A percentile compares a stretch with the other conserved stretches of the same genome.
These are phyloP conservation scores for Poecilobothrus nobilitatus DNA, from an alignment of 2,888 invertebrate genomes.

Conservation along the genomic window DNA sequence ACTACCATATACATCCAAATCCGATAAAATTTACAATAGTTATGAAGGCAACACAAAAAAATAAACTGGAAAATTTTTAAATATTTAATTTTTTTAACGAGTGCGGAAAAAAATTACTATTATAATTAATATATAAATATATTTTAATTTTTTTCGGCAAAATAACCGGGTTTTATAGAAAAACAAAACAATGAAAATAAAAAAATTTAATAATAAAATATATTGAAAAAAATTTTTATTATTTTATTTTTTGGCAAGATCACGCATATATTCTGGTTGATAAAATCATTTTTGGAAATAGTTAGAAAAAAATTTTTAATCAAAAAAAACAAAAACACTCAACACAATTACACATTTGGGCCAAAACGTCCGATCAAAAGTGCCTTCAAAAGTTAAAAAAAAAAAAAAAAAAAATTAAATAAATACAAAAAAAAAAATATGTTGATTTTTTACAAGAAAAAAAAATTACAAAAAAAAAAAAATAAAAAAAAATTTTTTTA, in stretches of 20 bases:
- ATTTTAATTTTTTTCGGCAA: background rate
- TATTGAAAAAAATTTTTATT: slow-evolving; percentile 3
- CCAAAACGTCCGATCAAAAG: slow-evolving; percentile 91
- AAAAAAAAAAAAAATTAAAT: slow-evolving; percentile 25
- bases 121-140: background rate
- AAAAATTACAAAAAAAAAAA: slow-evolving; percentile 52
- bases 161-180: background rate
- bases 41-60: slow-evolving; percentile 60
- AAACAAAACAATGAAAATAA: background rate
- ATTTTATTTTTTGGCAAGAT: slow-evolving; percentile 4
- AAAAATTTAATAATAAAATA: slow-evolving; percentile 8
- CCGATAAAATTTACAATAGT: slow-evolving; percentile 63
- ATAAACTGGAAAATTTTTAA: slow-evolving; percentile 30
- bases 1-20: slow-evolving; percentile 54
- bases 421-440: slow-evolving; percentile 42
- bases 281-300: background rate
- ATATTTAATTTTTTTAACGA: slow-evolving; percentile 20
- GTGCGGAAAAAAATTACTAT: slow-evolving; percentile 22
- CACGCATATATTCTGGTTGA: background rate
- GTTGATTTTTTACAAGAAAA: slow-evolving; percentile 79
- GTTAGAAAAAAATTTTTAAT: slow-evolving; percentile 30
- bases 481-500: slow-evolving; percentile 49
- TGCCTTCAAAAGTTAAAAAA: slow-evolving; percentile 64
- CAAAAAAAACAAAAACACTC: slow-evolving; percentile 21
- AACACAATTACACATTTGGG: slow-evolving; percentile 58